Evolutionary conservation across 1,140 invertebrate genomes (phyloP).

Genomic region (Bombus difficillimus): DNA sequence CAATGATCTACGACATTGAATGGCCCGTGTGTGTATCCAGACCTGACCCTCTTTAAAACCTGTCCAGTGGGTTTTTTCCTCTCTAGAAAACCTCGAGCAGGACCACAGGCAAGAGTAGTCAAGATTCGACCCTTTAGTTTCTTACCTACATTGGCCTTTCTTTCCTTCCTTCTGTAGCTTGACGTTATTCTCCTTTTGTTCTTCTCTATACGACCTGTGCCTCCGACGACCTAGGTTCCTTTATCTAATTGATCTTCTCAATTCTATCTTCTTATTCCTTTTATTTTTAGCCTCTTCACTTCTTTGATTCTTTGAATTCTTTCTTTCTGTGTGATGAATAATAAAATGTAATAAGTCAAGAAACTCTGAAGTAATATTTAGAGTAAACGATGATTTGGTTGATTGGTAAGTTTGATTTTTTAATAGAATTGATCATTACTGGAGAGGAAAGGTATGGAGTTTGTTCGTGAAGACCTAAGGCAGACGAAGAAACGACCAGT

Average conservation of each 20-base stretch:
- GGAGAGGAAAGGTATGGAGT: neutral
- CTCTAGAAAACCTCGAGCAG: constrained; percentile 18
- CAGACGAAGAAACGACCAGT: constrained; percentile 46
- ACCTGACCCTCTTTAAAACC: constrained; percentile 68
- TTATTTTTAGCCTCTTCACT: neutral
- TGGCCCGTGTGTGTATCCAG: constrained; percentile 19
- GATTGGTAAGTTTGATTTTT: neutral
- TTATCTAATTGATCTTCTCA: neutral
- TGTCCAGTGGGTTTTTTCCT: constrained; percentile 62
- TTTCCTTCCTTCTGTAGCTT: constrained; percentile 16
- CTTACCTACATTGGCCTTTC: neutral
- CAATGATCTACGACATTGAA: constrained; percentile 51
- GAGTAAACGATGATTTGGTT: neutral
- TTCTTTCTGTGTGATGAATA: neutral
- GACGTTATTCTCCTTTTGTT: constrained; percentile 20
- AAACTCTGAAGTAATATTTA: neutral
- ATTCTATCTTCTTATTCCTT: neutral
- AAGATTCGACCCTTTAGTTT: constrained; percentile 37
- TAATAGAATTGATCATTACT: neutral
- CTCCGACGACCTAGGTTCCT: no score
- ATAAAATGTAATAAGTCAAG: neutral
- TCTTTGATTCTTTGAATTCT: neutral
- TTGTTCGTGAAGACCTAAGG: no score
- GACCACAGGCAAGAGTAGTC: constrained; percentile 1
- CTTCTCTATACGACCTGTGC: no score